Evolutionary conservation across 2,888 invertebrate genomes (phyloP), one percentile per base, ranked within the genome.

Genomic region (Tipula vernalis): DNA sequence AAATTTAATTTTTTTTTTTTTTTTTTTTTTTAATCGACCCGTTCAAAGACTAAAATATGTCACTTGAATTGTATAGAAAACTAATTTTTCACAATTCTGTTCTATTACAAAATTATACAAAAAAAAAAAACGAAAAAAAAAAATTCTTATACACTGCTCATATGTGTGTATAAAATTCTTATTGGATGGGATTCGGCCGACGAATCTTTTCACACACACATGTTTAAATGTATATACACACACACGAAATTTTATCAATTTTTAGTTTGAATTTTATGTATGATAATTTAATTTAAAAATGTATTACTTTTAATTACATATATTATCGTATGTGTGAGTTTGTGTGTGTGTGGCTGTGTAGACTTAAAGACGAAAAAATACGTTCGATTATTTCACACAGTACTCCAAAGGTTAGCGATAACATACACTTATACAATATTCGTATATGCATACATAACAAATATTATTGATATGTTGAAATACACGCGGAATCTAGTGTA

Each of bases 1-100:
- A 51, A 15, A 15, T 51, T 51, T 51, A 39, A 39, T 15, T 51
- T 51, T 71, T 71, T 28, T 28, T 28, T n/a, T 28, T 28, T 28
- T 28, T 28, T 28, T 28, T 28, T 28, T 84, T 84, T 84, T 84
- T 36, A 84, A 84, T 84, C 84, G 84, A 84, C 84, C 84, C 84
- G 84, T 84, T 84, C 84, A 84, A 15, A 84, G 84, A 84, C 84
- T 84, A 84, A 84, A 71, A 71, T 71, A 71, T 71, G 71, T 71
- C 71, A 71, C 71, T 71, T 71, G 71, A 71, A 28, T 28, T 71
- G 28, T 71, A 71, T 71, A 71, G 71, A 71, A 71, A 71, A 71
- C 71, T 71, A 71, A 71, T 71, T 71, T 71, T 71, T 71, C 71
- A 71, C 18, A 10, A 71, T 71, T 71, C 71, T 71, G 71, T 28